Conservation (phyloP, 2,797 vertebrate species). For the Ctenopoma kingsleyae region DNA sequence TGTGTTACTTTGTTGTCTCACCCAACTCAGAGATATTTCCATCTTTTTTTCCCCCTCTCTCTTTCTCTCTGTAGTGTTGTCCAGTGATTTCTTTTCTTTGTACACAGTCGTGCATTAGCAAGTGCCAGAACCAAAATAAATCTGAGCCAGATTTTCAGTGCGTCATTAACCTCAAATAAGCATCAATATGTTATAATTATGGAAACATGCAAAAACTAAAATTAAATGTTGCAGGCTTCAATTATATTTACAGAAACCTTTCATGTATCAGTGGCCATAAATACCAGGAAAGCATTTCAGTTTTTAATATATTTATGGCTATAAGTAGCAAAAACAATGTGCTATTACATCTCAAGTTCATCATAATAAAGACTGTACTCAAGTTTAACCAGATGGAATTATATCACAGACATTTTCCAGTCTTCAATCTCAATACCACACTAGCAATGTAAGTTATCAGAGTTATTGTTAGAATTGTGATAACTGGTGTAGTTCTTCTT, state of each 20-base stretch:
- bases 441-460: too few species aligned
- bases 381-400: background rate
- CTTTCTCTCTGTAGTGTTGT: slow-evolving; percentile 29
- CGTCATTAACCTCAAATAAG: slow-evolving; percentile 60
- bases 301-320: slow-evolving; percentile 2
- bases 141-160: slow-evolving; percentile 37
- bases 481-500: background rate
- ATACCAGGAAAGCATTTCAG: background rate
- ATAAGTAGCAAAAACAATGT: background rate
- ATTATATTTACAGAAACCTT: slow-evolving; percentile 1
- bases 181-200: slow-evolving; percentile 47
- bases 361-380: background rate
- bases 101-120: slow-evolving; percentile 6
- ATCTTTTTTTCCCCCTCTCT: slow-evolving; percentile 15
- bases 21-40: slow-evolving; percentile 33
- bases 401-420: background rate
- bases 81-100: slow-evolving; percentile 42
- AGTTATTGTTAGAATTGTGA: background rate
- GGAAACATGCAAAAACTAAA: slow-evolving; percentile 33
- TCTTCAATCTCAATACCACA: background rate
- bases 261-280: background rate
- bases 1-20: slow-evolving; percentile 39
- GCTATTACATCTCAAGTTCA: background rate
- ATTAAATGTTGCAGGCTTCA: slow-evolving; percentile 26
- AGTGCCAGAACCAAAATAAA: slow-evolving; percentile 57